A percentile compares a stretch with the other conserved stretches of the same genome.
Evolutionary conservation across 2,113 vertebrate genomes (phyloP).

Genomic region (Gallinago jamesoni): DNA sequence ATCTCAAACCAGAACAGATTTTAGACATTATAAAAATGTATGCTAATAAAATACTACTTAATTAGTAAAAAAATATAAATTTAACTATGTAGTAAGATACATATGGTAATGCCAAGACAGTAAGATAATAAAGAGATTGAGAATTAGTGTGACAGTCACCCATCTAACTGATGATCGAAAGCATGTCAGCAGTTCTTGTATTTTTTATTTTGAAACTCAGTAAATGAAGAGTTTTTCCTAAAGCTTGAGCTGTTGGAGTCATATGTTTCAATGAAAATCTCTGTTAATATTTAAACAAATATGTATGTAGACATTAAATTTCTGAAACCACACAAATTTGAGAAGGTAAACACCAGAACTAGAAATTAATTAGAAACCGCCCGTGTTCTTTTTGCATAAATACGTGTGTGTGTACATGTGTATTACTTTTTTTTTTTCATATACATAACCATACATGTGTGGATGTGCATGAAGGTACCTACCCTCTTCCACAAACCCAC

Average conservation of each 20-base stretch:
- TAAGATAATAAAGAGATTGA: background rate
- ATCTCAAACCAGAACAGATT: background rate
- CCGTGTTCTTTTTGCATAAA: background rate
- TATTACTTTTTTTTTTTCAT: background rate
- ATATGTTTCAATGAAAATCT: background rate
- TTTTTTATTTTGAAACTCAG: slow-evolving; percentile 29
- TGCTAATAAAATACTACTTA: slow-evolving; percentile 40
- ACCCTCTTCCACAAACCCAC: background rate
- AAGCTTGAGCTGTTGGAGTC: background rate
- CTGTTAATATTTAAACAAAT: slow-evolving; percentile 40
- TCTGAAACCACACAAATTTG: background rate
- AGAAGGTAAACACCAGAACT: background rate
- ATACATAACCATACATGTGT: background rate
- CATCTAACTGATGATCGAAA: background rate
- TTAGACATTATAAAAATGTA: background rate
- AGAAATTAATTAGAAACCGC: background rate
- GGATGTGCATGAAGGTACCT: background rate
- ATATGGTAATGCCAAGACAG: background rate
- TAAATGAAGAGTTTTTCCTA: slow-evolving; percentile 21
- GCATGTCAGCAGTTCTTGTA: background rate
- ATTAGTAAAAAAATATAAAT: slow-evolving; percentile 15
- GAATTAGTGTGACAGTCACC: background rate
- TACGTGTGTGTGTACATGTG: background rate
- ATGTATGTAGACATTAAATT: background rate
- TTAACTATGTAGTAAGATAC: background rate